Base-by-base conservation (phyloP, 2,113 vertebrate species). In the Nyctereutes procyonoides region DNA sequence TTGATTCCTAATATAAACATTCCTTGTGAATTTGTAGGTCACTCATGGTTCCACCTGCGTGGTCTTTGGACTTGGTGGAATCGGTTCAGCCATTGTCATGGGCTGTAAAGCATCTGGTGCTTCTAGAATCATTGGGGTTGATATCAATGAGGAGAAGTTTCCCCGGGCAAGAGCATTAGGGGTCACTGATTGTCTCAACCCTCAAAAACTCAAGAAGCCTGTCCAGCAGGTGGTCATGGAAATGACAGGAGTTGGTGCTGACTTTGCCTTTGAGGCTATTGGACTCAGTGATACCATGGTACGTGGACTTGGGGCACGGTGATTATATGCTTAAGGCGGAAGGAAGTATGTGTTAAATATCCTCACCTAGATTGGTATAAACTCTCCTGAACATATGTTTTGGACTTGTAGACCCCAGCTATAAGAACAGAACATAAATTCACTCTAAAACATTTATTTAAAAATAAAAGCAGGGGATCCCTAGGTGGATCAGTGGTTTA, bases 91-190 rank as follows among this genome's bases (percentile, higher is more conserved):
- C 0, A 98, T 98, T 8, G 30, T 99, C 73, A 99, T 99, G 89
- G 99, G 99, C 95, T 99, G 99, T 98, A 99, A 99, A 96, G 99
- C 19, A 0, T 99, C 99, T 0, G 99, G 99, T 53, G 99, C 99
- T 28, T 98, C 99, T 84, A 99, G 99, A 88, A 99, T 99, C 98
- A 99, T 99, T 30, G 99, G 92, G 0, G 32, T 99, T 4, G 99
- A 99, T 63, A 98, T 99, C 97, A 99, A 99, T 0, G 97, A 56
- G 0, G 43, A 98, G n/a, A 99, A 99, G 97, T 99, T 99, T 97
- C 94, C 98, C 77, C 98, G 98, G 92, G 99, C 99, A 90, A 97
- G 32, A 38, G 89, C 95, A 60, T 95, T 99, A 30, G 99, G 99
- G 67, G 99, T 99, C 80, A 99, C 99, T 0, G 99, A 99, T 5